A percentile compares a stretch with the other conserved stretches of the same genome.
Evolutionary conservation across 2,113 vertebrate genomes (phyloP).

Genomic region (Sapajus apella): DNA sequence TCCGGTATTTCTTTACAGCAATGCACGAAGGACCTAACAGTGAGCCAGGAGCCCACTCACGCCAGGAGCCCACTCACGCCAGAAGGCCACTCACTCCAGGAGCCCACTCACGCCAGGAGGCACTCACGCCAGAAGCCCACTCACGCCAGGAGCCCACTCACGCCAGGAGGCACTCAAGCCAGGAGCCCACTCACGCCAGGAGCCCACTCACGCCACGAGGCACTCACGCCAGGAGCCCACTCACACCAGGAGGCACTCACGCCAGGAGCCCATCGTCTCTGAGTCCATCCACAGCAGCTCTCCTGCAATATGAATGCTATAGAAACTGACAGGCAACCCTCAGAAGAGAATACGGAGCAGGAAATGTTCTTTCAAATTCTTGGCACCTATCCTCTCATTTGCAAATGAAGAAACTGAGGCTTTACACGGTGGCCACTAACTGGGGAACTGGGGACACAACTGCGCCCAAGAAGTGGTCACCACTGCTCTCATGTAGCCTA

Average conservation of each 20-base stretch:
- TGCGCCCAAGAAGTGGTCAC: not conserved
- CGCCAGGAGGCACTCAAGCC: too few relatives aligned
- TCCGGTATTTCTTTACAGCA: too few relatives aligned
- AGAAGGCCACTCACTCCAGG: not conserved
- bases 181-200: too few relatives aligned
- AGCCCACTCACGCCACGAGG: too few relatives aligned
- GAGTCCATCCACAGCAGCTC: not conserved
- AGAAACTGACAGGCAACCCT: not conserved
- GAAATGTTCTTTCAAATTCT: not conserved
- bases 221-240: too few relatives aligned
- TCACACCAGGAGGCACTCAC: too few relatives aligned
- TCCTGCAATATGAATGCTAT: accelerated
- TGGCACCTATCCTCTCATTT: not conserved
- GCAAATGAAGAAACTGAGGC: not conserved
- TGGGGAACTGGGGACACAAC: not conserved
- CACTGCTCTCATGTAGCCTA: not conserved
- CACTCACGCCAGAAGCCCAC: too few relatives aligned
- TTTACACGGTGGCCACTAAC: not conserved
- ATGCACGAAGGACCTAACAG: too few relatives aligned
- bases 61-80: accelerated
- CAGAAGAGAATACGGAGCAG: not conserved
- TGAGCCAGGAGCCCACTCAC: too few relatives aligned
- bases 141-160: too few relatives aligned
- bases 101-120: too few relatives aligned
- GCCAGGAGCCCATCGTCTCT: too few relatives aligned